Conservation (phyloP, 2,888 invertebrate species). For the Stratiomys singularior region DNA sequence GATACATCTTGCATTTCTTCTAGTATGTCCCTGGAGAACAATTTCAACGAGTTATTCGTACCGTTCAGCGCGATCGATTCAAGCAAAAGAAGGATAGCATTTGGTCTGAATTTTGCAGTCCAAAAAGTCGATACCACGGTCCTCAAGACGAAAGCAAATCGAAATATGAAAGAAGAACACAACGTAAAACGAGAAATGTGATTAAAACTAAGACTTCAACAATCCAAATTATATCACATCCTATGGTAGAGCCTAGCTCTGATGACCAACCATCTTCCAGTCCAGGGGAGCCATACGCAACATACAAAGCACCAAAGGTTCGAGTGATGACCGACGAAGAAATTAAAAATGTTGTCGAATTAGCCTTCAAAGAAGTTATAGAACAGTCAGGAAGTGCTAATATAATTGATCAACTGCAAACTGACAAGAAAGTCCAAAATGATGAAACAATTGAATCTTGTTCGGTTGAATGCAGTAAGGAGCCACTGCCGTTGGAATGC, state of each 20-base stretch:
- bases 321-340: conserved; percentile 50
- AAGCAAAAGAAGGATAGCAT: conserved; percentile 45
- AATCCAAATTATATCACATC: conserved; percentile 46
- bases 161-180: not conserved
- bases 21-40: conserved; percentile 49
- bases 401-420: not conserved
- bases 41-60: conserved; percentile 48
- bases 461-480: not conserved
- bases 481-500: not conserved
- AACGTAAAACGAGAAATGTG: not conserved
- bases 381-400: conserved; percentile 4
- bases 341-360: conserved; percentile 50
- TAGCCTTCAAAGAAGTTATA: conserved; percentile 48
- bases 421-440: not conserved
- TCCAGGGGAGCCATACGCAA: not conserved
- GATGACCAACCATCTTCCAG: not conserved
- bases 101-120: conserved; percentile 47
- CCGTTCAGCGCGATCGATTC: conserved; percentile 47
- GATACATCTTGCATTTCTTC: not conserved
- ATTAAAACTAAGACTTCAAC: conserved; percentile 48
- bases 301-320: conserved; percentile 30
- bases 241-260: conserved; percentile 12
- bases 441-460: not conserved
- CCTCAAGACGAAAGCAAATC: not conserved
- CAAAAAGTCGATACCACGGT: not conserved